Evolutionary conservation across 2,888 invertebrate genomes (phyloP).

Genomic region (Tanytarsus gracilentus): DNA sequence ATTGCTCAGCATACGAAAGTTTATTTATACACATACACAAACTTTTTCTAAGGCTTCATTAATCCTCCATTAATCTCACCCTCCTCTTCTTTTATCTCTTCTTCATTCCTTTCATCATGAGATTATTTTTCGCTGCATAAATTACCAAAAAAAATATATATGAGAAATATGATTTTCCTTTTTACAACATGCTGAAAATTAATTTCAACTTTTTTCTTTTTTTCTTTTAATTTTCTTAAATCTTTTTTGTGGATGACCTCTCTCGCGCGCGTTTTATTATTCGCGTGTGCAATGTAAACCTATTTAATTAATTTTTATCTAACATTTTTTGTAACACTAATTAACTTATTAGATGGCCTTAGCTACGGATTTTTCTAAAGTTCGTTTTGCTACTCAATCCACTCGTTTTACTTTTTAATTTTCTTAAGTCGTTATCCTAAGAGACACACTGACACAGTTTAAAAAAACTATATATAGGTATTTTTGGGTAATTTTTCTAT

Average conservation of each 20-base stretch:
- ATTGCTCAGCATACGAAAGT: conserved; percentile 20
- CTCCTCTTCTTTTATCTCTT: too few relatives aligned
- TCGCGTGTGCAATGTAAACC: too few relatives aligned
- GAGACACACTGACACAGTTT: background rate
- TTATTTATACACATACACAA: background rate
- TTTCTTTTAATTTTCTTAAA: conserved; percentile 13
- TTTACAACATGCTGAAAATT: background rate
- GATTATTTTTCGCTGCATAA: too few relatives aligned
- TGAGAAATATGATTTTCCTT: too few relatives aligned
- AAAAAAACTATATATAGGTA: background rate
- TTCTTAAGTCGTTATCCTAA: background rate
- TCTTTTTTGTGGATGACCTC: conserved; percentile 26
- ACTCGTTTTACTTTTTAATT: conserved; percentile 7
- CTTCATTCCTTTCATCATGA: too few relatives aligned
- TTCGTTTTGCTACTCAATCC: conserved; percentile 13
- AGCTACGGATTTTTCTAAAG: conserved; percentile 35
- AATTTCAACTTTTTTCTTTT: conserved; percentile 17
- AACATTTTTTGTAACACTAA: background rate
- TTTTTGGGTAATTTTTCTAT: background rate
- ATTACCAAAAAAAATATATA: too few relatives aligned
- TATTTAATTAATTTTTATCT: too few relatives aligned
- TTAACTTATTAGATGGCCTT: conserved; percentile 38
- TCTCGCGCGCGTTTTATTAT: too few relatives aligned
- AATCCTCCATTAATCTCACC: conserved; percentile 5
- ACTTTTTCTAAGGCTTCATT: conserved; percentile 8